A percentile compares a stretch with the other conserved stretches of the same genome.
Conservation (phyloP, 2,797 vertebrate species). For the Myotis daubentonii region DNA sequence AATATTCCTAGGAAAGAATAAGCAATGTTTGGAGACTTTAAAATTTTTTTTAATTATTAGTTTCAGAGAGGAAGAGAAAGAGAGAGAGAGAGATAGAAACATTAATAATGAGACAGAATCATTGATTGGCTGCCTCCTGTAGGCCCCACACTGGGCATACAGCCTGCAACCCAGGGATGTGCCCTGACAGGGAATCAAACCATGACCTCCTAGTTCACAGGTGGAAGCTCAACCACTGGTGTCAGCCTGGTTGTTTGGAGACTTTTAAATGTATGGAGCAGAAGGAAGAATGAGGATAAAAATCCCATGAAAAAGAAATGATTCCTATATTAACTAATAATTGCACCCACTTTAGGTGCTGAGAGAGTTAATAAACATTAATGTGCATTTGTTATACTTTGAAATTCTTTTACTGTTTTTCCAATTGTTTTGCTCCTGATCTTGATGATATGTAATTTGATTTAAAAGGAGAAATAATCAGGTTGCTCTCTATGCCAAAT, state of each 20-base stretch:
- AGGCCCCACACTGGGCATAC: too few relatives aligned
- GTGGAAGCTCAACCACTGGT: neutral
- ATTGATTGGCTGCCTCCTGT: too few relatives aligned
- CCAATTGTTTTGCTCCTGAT: conserved; percentile 62
- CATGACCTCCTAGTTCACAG: neutral
- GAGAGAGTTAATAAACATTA: conserved; percentile 65
- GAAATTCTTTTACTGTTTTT: conserved; percentile 34
- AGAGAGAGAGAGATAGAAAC: neutral
- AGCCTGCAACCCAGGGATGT: neutral
- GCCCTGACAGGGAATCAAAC: neutral
- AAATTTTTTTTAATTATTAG: neutral
- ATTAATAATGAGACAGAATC: neutral
- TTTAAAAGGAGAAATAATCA: conserved; percentile 80
- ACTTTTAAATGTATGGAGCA: neutral
- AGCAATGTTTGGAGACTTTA: neutral
- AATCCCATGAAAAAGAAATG: neutral
- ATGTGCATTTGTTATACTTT: conserved; percentile 20
- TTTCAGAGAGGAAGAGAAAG: neutral
- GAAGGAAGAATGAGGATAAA: neutral
- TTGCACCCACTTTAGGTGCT: neutral
- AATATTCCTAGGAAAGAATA: neutral
- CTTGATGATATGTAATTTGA: conserved; percentile 67
- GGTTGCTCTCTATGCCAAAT: conserved; percentile 76
- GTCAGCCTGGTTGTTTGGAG: neutral
- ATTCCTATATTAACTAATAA: neutral